These are phyloP conservation scores for Tokudaia tokunoshimensis DNA, from an alignment of 2,797 vertebrate genomes.

Conservation along the genomic window DNA sequence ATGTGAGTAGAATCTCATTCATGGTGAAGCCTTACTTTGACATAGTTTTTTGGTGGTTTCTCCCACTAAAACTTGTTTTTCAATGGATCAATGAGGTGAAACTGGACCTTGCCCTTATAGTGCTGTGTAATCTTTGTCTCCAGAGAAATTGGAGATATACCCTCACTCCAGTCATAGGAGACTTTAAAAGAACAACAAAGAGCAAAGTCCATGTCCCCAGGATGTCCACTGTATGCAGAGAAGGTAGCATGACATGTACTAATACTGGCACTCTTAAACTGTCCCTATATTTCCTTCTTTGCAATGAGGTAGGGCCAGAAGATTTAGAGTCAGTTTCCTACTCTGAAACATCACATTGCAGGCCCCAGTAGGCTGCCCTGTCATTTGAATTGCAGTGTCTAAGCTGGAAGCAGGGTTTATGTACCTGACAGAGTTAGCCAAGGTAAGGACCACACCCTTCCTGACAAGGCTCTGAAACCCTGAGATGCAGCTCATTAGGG, in stretches of 20 bases:
- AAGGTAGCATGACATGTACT: neutral
- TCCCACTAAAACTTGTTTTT: neutral
- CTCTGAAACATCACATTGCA: neutral
- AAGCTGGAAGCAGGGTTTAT: slow-evolving; percentile 36
- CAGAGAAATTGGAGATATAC: neutral
- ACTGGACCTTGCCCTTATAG: neutral
- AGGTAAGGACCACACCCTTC: slow-evolving; percentile 48
- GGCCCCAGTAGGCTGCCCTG: slow-evolving; percentile 53
- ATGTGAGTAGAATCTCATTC: neutral
- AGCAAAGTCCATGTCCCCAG: neutral
- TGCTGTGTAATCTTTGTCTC: neutral
- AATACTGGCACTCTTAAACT: neutral
- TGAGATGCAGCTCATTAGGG: slow-evolving; percentile 67
- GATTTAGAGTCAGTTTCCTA: slow-evolving; percentile 45
- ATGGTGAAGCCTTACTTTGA: neutral
- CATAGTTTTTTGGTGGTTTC: slow-evolving; percentile 17
- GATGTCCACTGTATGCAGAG: neutral
- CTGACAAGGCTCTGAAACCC: slow-evolving; percentile 30
- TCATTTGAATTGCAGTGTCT: slow-evolving; percentile 60
- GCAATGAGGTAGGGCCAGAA: slow-evolving; percentile 29
- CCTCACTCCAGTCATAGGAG: neutral
- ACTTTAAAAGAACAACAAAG: neutral
- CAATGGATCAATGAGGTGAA: neutral
- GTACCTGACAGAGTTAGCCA: slow-evolving; percentile 8
- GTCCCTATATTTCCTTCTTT: slow-evolving; percentile 23